Percentiles rank a stretch among this genome's conserved stretches.
Conservation (phyloP, 2,888 invertebrate species). For the Eulithis testata region DNA sequence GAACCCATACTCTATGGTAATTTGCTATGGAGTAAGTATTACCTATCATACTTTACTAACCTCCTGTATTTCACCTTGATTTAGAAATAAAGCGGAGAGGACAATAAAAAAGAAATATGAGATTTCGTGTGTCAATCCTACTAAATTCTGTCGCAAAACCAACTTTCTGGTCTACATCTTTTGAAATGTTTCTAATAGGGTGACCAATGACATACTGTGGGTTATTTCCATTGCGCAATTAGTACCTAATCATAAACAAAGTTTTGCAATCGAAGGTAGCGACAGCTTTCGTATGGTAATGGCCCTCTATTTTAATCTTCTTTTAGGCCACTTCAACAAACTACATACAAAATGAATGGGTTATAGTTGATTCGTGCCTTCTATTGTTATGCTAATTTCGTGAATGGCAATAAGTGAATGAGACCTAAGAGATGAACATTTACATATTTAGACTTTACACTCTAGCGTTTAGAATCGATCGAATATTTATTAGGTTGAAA, state of each 20-base stretch:
- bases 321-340: not conserved
- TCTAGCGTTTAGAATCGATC: no score
- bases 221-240: constrained; percentile 29
- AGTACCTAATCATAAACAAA: constrained; percentile 10
- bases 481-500: no score
- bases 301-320: constrained; percentile 1
- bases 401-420: no score
- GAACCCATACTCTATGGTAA: no score
- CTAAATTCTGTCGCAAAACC: constrained; percentile 20
- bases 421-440: no score
- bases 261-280: constrained; percentile 18
- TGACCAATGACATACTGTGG: constrained; percentile 18
- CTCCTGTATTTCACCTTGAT: not conserved
- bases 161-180: constrained; percentile 15
- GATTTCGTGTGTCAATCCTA: constrained; percentile 17
- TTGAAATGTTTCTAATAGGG: constrained; percentile 33
- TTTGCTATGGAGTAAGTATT: no score
- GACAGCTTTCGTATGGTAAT: constrained; percentile 9
- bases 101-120: constrained; percentile 32
- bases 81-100: constrained; percentile 22
- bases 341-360: no score
- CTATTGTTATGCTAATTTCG: no score
- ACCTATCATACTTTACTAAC: no score
- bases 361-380: no score
- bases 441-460: no score